A percentile compares a stretch with the other conserved stretches of the same genome.
phyloP scores from a whole-genome alignment of 2,113 vertebrate species.

The Pimephales promelas region DNA sequence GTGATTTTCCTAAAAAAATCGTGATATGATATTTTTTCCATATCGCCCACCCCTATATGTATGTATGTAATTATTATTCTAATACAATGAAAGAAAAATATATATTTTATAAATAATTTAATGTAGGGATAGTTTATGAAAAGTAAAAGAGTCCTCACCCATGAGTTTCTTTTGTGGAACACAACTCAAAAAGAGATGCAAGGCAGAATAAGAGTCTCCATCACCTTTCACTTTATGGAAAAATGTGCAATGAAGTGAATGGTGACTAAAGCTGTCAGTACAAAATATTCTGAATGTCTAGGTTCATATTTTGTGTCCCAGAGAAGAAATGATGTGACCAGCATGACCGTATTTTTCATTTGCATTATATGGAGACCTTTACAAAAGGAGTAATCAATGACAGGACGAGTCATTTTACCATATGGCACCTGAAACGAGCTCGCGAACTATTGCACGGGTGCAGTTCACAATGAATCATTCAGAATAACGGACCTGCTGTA shows the following conservation, averaged over 20 bases:
- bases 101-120: background rate
- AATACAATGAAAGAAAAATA: background rate
- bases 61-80: conserved; percentile 17
- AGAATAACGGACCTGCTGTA: background rate
- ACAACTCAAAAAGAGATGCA: background rate
- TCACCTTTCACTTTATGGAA: background rate
- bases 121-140: background rate
- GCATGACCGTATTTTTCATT: background rate
- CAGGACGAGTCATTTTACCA: background rate
- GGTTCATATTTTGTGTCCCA: background rate
- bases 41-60: no score
- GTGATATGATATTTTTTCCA: no score
- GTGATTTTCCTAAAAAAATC: no score
- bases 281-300: background rate
- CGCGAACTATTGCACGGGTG: background rate
- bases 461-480: background rate
- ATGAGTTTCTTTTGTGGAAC: background rate
- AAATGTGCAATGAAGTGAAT: background rate
- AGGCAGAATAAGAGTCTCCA: background rate
- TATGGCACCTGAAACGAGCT: conserved; percentile 4
- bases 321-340: background rate
- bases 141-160: background rate
- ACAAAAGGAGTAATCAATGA: background rate
- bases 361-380: background rate
- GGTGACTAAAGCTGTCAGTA: background rate